These are phyloP conservation scores for Scylla paramamosain DNA, from an alignment of 1,140 invertebrate genomes.

Conservation along the genomic window DNA sequence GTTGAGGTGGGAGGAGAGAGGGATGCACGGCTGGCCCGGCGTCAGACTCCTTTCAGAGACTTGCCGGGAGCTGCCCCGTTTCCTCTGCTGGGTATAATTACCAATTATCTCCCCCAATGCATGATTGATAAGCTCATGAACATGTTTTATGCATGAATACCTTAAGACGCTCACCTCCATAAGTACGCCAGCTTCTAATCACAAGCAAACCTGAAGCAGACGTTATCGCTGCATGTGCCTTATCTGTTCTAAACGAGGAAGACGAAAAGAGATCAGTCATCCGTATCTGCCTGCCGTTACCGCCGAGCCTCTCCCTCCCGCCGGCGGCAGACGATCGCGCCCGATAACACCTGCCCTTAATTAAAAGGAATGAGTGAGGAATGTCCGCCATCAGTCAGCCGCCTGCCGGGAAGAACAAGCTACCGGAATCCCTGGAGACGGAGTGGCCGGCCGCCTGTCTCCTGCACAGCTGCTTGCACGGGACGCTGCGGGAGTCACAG, in stretches of 20 bases:
- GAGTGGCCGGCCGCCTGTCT: neutral
- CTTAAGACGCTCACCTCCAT: slow-evolving; percentile 3
- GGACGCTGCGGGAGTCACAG: neutral
- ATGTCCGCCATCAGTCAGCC: slow-evolving; percentile 18
- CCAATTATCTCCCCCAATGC: slow-evolving; percentile 2
- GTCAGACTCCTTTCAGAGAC: neutral
- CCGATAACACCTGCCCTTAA: slow-evolving; percentile 20
- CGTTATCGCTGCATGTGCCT: neutral
- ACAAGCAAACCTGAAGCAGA: slow-evolving; percentile 11
- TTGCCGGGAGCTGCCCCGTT: neutral
- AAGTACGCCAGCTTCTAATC: neutral
- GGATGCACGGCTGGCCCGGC: neutral
- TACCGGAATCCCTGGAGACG: neutral
- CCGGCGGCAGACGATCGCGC: neutral
- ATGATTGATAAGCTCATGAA: slow-evolving; percentile 5
- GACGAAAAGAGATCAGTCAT: slow-evolving; percentile 10
- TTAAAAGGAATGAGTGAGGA: neutral
- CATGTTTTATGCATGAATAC: slow-evolving; percentile 14
- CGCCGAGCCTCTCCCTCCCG: neutral
- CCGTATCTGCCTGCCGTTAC: neutral
- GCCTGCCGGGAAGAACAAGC: neutral
- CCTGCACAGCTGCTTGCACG: neutral
- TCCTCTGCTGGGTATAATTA: neutral
- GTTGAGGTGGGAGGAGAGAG: too few species aligned
- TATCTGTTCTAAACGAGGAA: slow-evolving; percentile 3